Base-by-base conservation (phyloP, 2,797 vertebrate species). In the Peromyscus eremicus region DNA sequence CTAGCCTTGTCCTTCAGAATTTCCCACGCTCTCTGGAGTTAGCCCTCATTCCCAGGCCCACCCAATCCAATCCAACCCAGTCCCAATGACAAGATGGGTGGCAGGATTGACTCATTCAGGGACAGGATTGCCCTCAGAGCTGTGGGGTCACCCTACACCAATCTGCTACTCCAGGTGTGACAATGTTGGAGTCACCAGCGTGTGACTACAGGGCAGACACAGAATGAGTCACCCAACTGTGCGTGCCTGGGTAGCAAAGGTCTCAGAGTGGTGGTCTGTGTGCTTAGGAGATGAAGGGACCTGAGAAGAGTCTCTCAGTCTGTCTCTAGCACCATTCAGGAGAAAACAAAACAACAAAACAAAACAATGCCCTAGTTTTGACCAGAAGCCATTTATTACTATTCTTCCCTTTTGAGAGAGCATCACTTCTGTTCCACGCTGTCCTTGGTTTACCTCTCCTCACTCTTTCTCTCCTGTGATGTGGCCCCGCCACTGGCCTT, bases 81-180 rank as follows among this genome's bases (percentile, higher is more conserved):
- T 76, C 62, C 70, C 29, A 7, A 19, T 3, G 5, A 3, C 5
- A 32, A 16, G 17, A 7, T 12, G 37, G 21, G 19, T 17, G 12
- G 43, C 5, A 0, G 5, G 25, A 17, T 12, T 57, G 0, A 0
- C 6, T 16, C 34, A 1, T 13, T 34, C 2, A 2, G 11, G 55
- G n/a, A n/a, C 43, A 40, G 1, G 21, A 9, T 32, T 6, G 0
- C 2, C 64, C 43, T 27, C 49, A 37, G 62, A 17, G 6, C 37
- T 7, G 3, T 3, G 40, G 49, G 40, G 2, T 29, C 16, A 0
- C 37, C 5, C 2, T 4, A 5, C 3, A 1, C 3, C 29, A 32
- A 25, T 11, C 49, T 40, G 68, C 49, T 4, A 0, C 0, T 32
- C 49, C 2, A 43, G 19, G 12, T 3, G 14, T 19, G 8, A 19